Conservation (phyloP, 2,888 invertebrate genomes). For the Drosophila neutralis region DNA sequence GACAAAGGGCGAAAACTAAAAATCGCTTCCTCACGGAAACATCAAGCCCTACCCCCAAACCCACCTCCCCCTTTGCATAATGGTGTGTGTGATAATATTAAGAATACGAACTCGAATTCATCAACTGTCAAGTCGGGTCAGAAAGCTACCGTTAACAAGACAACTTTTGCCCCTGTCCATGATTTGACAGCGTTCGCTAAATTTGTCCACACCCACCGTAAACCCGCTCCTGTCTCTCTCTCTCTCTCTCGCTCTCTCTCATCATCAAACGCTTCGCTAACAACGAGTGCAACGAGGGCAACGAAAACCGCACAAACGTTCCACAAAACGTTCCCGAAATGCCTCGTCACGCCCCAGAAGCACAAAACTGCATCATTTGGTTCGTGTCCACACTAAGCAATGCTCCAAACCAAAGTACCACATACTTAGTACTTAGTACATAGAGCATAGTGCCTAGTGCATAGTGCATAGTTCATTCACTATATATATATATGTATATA, state of each 20-base stretch:
- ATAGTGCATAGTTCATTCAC: background rate
- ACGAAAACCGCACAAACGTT: constrained; percentile 31
- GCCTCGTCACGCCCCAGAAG: constrained; percentile 38
- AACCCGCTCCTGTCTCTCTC: constrained; percentile 3
- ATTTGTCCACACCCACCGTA: constrained; percentile 9
- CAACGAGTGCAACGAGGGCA: constrained; percentile 48
- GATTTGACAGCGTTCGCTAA: constrained; percentile 57
- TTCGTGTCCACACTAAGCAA: constrained; percentile 42
- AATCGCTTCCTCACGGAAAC: constrained; percentile 8
- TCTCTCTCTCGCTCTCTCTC: constrained; percentile 1
- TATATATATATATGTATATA: constrained; percentile 1
- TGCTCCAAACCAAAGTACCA: constrained; percentile 14
- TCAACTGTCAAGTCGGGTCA: constrained; percentile 49
- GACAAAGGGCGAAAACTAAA: constrained; percentile 36
- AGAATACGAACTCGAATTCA: constrained; percentile 26
- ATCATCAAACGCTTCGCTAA: constrained; percentile 54
- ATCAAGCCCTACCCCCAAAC: background rate
- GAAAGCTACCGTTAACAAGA: constrained; percentile 25
- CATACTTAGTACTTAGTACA: constrained; percentile 1
- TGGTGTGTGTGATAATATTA: constrained; percentile 55
- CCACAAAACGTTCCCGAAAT: constrained; percentile 18
- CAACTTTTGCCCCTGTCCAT: constrained; percentile 30
- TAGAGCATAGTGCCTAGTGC: background rate
- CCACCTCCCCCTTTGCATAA: constrained; percentile 9
- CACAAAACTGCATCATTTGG: constrained; percentile 37